Evolutionary conservation across 92 coral and sea anemone genomes (phyloP).

Genomic region (Porites evermanni): DNA sequence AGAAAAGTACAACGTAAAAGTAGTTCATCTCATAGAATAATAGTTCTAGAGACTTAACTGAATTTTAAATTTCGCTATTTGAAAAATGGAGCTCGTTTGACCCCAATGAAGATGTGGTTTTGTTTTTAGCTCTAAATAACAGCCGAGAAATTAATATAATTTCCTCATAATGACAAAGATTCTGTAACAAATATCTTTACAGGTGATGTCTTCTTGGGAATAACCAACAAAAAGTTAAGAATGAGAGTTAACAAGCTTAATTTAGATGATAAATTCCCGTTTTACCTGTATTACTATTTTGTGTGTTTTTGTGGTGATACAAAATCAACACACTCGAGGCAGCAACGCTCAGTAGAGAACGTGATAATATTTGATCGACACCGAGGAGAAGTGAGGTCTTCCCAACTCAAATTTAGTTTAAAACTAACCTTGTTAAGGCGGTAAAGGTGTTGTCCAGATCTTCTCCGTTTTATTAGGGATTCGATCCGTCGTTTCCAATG

Average conservation of each 20-base stretch:
- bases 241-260: background rate
- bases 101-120: background rate
- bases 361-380: background rate
- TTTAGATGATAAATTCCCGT: conserved; percentile 8
- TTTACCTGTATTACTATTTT: background rate
- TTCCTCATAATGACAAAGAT: background rate
- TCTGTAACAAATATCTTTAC: conserved; percentile 16
- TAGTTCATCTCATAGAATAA: background rate
- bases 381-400: background rate
- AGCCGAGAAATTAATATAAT: background rate
- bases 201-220: background rate
- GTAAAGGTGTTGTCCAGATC: background rate
- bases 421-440: conserved; percentile 18
- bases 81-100: background rate
- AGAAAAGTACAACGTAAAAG: background rate
- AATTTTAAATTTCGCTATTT: background rate
- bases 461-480: background rate
- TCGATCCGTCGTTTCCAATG: background rate
- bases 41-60: background rate
- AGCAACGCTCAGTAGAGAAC: background rate
- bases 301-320: conserved; percentile 12
- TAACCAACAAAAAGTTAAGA: too few species aligned
- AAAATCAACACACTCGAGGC: conserved; percentile 3
- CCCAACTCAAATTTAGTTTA: background rate
- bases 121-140: background rate